Evolutionary conservation across 1,140 invertebrate species (phyloP).

Genomic region (Amphibalanus amphitrite): DNA sequence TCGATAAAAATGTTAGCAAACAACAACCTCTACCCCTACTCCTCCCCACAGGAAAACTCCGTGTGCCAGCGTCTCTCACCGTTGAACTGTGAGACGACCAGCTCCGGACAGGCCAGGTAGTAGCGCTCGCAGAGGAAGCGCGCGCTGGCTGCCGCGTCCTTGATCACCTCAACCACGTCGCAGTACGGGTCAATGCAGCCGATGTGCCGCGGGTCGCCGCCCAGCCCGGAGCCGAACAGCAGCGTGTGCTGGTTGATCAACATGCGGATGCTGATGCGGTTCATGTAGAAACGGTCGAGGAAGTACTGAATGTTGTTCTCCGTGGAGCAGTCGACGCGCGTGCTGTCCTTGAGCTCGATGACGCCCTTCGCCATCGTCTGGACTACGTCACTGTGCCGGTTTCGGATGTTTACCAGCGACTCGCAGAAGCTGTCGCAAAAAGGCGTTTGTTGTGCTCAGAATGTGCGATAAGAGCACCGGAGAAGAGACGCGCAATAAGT

Average conservation of each 20-base stretch:
- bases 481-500: no score
- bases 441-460: no score
- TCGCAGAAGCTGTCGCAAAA: conserved; percentile 76
- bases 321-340: conserved; percentile 65
- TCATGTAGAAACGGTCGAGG: no score
- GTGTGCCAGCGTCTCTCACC: no score
- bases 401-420: conserved; percentile 71
- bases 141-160: conserved; percentile 93
- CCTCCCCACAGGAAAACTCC: no score
- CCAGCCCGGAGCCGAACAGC: conserved; percentile 59
- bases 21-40: no score
- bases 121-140: no score
- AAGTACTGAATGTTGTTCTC: no score
- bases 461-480: no score
- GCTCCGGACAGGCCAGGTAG: conserved; percentile 73
- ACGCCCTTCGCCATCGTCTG: conserved; percentile 98
- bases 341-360: conserved; percentile 83
- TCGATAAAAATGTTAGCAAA: no score
- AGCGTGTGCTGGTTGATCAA: conserved; percentile 95
- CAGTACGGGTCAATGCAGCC: conserved; percentile 92
- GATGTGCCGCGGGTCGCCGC: conserved; percentile 58
- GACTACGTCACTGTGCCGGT: conserved; percentile 91
- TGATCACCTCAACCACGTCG: conserved; percentile 48
- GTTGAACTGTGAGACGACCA: conserved; percentile 56
- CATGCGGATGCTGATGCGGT: conserved; percentile 96